A percentile compares a stretch with the other conserved stretches of the same genome.
Evolutionary conservation across 2,797 vertebrate genomes (phyloP).

Genomic region (Muscicapa striata): DNA sequence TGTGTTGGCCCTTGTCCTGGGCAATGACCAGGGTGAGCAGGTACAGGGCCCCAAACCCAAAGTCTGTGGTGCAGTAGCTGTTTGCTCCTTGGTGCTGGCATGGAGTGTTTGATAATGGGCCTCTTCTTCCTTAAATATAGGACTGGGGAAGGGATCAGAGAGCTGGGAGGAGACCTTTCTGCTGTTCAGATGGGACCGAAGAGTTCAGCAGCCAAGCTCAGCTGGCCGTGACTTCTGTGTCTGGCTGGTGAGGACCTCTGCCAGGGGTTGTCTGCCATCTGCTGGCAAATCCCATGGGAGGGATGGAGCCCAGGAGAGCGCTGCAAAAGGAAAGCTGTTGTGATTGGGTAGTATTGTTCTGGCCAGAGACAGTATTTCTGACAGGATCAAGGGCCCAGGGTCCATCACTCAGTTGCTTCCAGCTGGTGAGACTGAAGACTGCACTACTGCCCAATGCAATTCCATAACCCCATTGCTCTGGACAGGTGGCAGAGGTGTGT

Average conservation of each 20-base stretch:
- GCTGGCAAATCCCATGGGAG: constrained; percentile 35
- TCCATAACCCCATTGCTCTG: background rate
- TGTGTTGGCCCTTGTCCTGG: background rate
- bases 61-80: background rate
- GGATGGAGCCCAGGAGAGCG: background rate
- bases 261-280: constrained; percentile 64
- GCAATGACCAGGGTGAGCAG: background rate
- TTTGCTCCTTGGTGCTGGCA: background rate
- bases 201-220: background rate
- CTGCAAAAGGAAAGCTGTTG: background rate
- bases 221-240: background rate
- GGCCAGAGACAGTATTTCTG: background rate
- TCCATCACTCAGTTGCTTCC: background rate
- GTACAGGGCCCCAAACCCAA: background rate
- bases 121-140: background rate
- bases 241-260: background rate
- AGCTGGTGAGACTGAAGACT: background rate
- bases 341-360: background rate
- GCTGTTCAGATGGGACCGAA: background rate
- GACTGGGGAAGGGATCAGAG: background rate
- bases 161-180: background rate
- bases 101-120: background rate
- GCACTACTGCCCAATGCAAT: background rate
- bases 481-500: background rate
- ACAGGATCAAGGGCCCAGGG: rapidly evolving